These are phyloP conservation scores for Calyptomena viridis DNA, from an alignment of 2,113 vertebrate species.

Conservation along the genomic window DNA sequence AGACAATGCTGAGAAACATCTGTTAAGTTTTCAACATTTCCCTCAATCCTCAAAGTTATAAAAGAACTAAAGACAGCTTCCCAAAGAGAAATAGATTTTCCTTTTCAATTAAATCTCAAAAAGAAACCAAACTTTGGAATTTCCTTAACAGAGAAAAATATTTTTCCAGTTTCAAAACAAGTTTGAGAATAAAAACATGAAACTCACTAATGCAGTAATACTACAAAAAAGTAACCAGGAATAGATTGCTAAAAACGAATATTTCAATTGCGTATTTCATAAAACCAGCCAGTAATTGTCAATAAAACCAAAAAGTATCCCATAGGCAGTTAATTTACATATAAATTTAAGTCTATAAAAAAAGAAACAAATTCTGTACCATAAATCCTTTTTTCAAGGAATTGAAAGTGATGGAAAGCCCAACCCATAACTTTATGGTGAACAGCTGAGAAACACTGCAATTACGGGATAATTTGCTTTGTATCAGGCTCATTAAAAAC, in stretches of 20 bases:
- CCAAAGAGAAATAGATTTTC: not conserved
- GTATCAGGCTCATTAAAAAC: conserved; percentile 35
- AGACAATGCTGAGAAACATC: not conserved
- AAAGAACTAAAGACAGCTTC: not conserved
- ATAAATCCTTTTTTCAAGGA: not conserved
- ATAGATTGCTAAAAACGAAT: not conserved
- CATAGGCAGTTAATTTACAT: not conserved
- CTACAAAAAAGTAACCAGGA: not conserved
- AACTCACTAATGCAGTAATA: not conserved
- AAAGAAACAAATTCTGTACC: not conserved
- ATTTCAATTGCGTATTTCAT: not conserved
- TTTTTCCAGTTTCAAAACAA: not conserved
- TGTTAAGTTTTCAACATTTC: not conserved
- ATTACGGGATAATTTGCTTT: conserved; percentile 6
- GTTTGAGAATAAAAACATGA: not conserved
- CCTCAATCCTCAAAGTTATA: not conserved
- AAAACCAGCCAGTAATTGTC: not conserved
- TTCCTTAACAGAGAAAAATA: not conserved
- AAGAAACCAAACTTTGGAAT: accelerated
- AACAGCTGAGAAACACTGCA: not conserved
- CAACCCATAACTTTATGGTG: not conserved
- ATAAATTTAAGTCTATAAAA: not conserved
- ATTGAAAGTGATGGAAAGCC: not conserved
- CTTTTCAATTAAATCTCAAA: not conserved
- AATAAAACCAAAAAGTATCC: not conserved